Base-by-base conservation (phyloP, 1,140 invertebrate species). In the Theocolax elegans region DNA sequence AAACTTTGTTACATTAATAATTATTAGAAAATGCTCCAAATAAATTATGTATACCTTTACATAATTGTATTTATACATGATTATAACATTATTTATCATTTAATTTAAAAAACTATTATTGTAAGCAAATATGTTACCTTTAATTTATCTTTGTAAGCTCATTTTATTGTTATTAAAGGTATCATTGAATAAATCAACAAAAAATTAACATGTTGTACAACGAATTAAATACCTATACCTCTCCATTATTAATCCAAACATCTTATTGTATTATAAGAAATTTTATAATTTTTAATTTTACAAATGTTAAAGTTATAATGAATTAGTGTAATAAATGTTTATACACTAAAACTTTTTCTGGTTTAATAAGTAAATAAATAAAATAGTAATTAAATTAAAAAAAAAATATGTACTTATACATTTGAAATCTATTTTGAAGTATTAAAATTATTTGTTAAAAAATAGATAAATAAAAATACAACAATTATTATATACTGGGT, bases 141-240 rank as follows among this genome's bases (percentile, higher is more conserved):
- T 51, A 29, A 59, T 49, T 44, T 10, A 54, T 29, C 21, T n/a
- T 68, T 67, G 19, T 53, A 66, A 31, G 7, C 35, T 56, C 51
- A 49, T 59, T 67, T 48, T 38, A 25, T 59, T 67, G 31, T 67
- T 59, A 67, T 38, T 49, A 40, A 56, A 67, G 21, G 31, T 49
- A 59, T 67, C 59, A 59, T 51, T 42, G 7, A 66, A 66, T 66
- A 56, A 66, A 66, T 54, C 21, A 29, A 46, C n/a, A 27, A 60
- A 60, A 68, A 65, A 13, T 12, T 42, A 25, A 38, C 51, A 60
- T 21, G 12, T 35, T n/a, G n/a, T 54, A 59, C n/a, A 38, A 27
- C 27, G 31, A 38, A 60, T 49, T 67, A 58, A 27, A 38, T 23
- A 25, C 38, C n/a, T n/a, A n/a, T 56, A 53, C 64, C 64, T 35